Percentiles rank a stretch among this genome's conserved stretches.
Conservation (phyloP, 2,797 vertebrate genomes). For the Crocidura indochinensis region DNA sequence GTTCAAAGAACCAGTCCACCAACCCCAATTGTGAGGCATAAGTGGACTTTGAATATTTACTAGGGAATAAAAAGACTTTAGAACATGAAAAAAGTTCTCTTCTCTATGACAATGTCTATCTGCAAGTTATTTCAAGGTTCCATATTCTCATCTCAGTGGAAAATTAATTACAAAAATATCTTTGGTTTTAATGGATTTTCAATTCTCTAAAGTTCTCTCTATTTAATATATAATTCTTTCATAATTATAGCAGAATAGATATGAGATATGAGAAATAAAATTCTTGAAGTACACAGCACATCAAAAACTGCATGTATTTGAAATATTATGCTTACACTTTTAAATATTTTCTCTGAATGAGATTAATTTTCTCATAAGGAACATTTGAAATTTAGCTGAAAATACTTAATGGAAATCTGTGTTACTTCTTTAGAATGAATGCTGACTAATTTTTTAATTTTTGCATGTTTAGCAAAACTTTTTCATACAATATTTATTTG, state of each 20-base stretch:
- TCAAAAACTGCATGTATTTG: slow-evolving; percentile 62
- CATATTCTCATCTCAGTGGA: slow-evolving; percentile 70
- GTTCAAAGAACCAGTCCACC: slow-evolving; percentile 4
- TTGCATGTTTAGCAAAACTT: slow-evolving; percentile 48
- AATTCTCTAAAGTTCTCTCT: slow-evolving; percentile 63
- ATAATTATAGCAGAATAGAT: slow-evolving; percentile 73
- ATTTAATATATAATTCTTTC: slow-evolving; percentile 68
- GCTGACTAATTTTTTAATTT: slow-evolving; percentile 41
- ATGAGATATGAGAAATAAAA: slow-evolving; percentile 63
- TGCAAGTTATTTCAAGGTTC: slow-evolving; percentile 78
- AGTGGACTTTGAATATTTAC: slow-evolving; percentile 16
- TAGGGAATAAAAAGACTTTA: slow-evolving; percentile 43
- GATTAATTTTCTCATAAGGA: slow-evolving; percentile 67
- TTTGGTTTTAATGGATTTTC: slow-evolving; percentile 78
- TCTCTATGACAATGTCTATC: slow-evolving; percentile 54
- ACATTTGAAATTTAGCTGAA: slow-evolving; percentile 53
- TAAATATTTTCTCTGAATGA: slow-evolving; percentile 66
- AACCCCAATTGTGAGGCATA: neutral
- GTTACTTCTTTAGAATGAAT: slow-evolving; percentile 60
- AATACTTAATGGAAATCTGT: slow-evolving; percentile 66
- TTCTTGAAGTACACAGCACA: slow-evolving; percentile 69
- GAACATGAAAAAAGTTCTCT: slow-evolving; percentile 59
- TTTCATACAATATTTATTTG: slow-evolving; percentile 64
- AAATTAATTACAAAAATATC: slow-evolving; percentile 81
- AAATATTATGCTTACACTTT: slow-evolving; percentile 58